Percentiles rank a stretch among this genome's conserved stretches.
Conservation (phyloP, 2,113 vertebrate genomes). For the Aegypius monachus region DNA sequence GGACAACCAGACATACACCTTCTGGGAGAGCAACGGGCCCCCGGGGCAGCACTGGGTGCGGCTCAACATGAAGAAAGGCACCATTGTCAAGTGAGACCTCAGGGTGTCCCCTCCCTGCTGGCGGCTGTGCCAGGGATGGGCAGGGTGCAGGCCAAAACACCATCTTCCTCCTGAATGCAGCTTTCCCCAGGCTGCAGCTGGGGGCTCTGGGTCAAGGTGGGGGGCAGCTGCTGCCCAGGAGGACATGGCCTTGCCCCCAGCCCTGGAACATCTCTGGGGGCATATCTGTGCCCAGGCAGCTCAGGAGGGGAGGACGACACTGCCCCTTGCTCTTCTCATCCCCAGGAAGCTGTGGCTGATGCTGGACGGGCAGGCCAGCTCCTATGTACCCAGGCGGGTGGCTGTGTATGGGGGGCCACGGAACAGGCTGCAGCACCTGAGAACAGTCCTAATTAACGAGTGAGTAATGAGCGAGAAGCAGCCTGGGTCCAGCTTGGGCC, state of each 20-base stretch:
- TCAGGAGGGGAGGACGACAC: background rate
- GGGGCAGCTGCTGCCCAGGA: background rate
- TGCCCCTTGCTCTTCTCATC: background rate
- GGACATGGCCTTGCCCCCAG: background rate
- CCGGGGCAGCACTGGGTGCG: constrained; percentile 95
- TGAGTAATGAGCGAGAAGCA: constrained; percentile 62
- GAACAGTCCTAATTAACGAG: constrained; percentile 89
- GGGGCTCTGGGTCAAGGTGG: background rate
- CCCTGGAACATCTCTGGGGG: background rate
- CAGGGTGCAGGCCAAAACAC: background rate
- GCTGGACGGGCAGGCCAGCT: constrained; percentile 81
- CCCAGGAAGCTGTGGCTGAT: constrained; percentile 86
- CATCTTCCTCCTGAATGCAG: background rate
- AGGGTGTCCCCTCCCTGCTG: background rate
- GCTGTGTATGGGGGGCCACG: constrained; percentile 87
- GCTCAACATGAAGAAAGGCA: constrained; percentile 92
- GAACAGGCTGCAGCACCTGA: constrained; percentile 88
- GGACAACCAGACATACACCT: constrained; percentile 84
- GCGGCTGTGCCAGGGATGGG: background rate
- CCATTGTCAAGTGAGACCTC: constrained; percentile 86
- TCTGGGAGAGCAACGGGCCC: constrained; percentile 91
- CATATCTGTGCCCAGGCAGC: background rate
- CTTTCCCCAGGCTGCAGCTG: background rate
- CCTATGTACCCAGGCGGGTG: constrained; percentile 88
- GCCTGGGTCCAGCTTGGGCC: background rate